These are phyloP conservation scores for Pelecanoides urinatrix DNA, from an alignment of 2,113 vertebrate genomes.

Conservation along the genomic window DNA sequence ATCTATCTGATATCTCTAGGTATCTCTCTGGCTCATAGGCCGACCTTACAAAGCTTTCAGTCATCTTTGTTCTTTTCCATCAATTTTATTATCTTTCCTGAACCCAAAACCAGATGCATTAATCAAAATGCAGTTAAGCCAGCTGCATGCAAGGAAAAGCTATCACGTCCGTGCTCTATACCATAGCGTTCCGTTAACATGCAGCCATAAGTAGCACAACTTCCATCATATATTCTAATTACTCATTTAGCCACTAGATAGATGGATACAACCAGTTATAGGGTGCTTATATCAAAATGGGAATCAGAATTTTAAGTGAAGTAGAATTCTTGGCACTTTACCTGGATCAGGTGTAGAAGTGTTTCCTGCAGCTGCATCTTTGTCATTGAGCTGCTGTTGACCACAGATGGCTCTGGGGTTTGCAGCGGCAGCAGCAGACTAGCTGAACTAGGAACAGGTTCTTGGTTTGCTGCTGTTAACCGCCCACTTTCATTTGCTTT, in stretches of 20 bases:
- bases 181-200: fast-evolving
- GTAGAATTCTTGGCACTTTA: not conserved
- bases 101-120: not conserved
- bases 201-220: not conserved
- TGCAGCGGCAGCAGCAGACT: slow-evolving; percentile 55
- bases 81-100: not conserved
- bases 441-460: not conserved
- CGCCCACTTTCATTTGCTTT: slow-evolving; percentile 20
- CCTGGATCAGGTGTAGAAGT: slow-evolving; percentile 87
- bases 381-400: slow-evolving; percentile 62
- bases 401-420: not conserved
- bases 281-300: fast-evolving
- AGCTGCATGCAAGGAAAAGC: not conserved
- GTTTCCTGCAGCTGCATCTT: slow-evolving; percentile 88
- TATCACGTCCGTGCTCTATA: not conserved
- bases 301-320: not conserved
- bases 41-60: not conserved
- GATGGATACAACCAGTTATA: fast-evolving
- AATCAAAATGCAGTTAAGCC: not conserved
- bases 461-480: not conserved
- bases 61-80: not conserved
- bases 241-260: not conserved
- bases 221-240: fast-evolving
- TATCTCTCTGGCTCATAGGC: not conserved
- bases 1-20: too few relatives aligned